Evolutionary conservation across 2,797 vertebrate genomes (phyloP).

Genomic region (Apodemus agrarius): DNA sequence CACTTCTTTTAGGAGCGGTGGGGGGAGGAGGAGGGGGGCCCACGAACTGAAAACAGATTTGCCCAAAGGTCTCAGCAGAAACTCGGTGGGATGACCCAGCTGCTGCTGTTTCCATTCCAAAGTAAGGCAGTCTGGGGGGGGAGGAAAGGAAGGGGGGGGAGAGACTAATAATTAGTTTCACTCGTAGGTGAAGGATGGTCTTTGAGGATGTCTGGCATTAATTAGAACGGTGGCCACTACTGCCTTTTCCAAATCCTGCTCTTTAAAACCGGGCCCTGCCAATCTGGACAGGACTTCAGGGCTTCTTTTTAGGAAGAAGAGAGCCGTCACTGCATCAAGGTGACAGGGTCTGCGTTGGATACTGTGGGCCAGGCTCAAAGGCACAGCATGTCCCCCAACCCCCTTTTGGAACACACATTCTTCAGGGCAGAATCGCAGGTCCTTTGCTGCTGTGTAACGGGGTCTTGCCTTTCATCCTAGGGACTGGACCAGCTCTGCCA

Average conservation of each 20-base stretch:
- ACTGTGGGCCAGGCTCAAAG: not conserved
- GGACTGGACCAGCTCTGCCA: not conserved
- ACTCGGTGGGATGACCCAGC: conserved; percentile 83
- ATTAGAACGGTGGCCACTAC: conserved; percentile 83
- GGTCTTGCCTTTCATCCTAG: not conserved
- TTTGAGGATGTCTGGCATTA: conserved; percentile 84
- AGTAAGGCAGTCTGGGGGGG: conserved; percentile 68
- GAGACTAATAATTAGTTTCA: conserved; percentile 85
- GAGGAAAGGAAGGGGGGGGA: no score
- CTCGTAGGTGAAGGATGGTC: conserved; percentile 87
- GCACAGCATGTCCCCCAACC: not conserved
- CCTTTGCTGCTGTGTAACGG: not conserved
- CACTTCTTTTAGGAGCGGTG: conserved; percentile 74
- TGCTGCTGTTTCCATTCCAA: conserved; percentile 72
- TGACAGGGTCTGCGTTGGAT: not conserved
- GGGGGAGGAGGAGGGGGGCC: conserved; percentile 75
- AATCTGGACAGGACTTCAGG: conserved; percentile 62
- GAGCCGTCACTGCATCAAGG: not conserved
- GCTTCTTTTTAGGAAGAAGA: conserved; percentile 23
- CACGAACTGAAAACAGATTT: conserved; percentile 87
- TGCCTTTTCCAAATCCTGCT: conserved; percentile 81
- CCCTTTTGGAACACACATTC: not conserved
- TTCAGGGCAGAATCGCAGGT: not conserved
- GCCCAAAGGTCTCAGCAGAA: conserved; percentile 82
- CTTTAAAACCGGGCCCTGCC: conserved; percentile 75